phyloP scores from a whole-genome alignment of 2,888 invertebrate species.

The Theretra japonica region DNA sequence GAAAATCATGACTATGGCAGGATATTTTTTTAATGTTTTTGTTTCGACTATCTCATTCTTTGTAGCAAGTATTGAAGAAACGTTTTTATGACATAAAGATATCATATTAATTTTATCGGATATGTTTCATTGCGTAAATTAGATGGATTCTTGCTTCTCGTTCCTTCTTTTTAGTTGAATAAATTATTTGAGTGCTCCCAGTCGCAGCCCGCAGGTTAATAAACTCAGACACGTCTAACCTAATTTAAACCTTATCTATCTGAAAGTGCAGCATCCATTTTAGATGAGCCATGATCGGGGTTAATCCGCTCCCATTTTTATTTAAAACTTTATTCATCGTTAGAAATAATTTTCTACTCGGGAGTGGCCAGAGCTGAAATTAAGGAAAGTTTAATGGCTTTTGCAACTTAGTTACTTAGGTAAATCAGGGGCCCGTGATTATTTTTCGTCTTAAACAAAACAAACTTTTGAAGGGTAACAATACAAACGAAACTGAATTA shows the following conservation, averaged over 20 bases:
- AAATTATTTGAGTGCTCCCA: constrained; percentile 2
- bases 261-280: constrained; percentile 11
- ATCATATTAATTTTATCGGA: not conserved
- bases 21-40: too few species aligned
- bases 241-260: constrained; percentile 30
- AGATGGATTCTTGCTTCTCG: not conserved
- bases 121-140: not conserved
- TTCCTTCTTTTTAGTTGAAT: constrained; percentile 2
- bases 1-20: too few species aligned
- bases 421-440: constrained; percentile 49
- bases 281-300: constrained; percentile 10
- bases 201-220: constrained; percentile 2
- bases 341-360: constrained; percentile 48
- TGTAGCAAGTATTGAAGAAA: too few species aligned
- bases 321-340: constrained; percentile 45
- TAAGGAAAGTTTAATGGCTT: constrained; percentile 61
- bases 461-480: constrained; percentile 39
- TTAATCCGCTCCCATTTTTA: constrained; percentile 25
- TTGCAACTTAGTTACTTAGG: constrained; percentile 55
- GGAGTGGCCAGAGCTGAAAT: constrained; percentile 49
- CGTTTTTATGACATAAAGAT: too few species aligned
- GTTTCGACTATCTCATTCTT: too few species aligned
- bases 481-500: constrained; percentile 32
- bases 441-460: constrained; percentile 48
- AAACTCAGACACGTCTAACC: constrained; percentile 16